Conservation (phyloP, 2,888 invertebrate genomes). For the Meteorus colon region DNA sequence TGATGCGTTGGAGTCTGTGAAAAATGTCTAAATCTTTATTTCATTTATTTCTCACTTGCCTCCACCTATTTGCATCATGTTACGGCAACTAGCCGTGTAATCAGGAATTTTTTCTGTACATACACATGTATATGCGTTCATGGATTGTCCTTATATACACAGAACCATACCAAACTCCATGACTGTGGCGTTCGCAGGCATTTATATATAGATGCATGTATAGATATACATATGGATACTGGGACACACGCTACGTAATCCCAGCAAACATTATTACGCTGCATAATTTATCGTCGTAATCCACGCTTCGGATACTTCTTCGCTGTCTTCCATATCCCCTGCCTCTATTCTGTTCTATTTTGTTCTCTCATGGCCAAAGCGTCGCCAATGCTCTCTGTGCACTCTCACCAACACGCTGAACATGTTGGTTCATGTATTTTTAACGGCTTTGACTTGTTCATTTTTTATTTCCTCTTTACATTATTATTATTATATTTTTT, state of each 20-base stretch:
- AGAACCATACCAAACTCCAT: not conserved
- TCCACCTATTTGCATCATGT: not conserved
- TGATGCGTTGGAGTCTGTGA: not conserved
- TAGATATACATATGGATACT: constrained; percentile 34
- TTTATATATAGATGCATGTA: not conserved
- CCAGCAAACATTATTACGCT: constrained; percentile 49
- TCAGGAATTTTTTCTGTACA: not conserved
- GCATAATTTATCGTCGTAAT: constrained; percentile 51
- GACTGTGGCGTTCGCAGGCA: constrained; percentile 9
- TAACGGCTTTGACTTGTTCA: constrained; percentile 24
- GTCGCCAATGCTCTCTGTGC: constrained; percentile 5
- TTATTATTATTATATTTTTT: not conserved
- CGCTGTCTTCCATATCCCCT: constrained; percentile 14
- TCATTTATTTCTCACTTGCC: not conserved
- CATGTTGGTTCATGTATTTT: constrained; percentile 29
- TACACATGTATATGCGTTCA: not conserved
- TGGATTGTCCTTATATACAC: constrained; percentile 11
- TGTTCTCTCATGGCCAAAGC: constrained; percentile 15
- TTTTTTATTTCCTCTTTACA: constrained; percentile 2
- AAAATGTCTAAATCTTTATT: not conserved
- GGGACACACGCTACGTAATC: constrained; percentile 49
- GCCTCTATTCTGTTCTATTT: constrained; percentile 1
- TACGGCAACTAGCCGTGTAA: not conserved
- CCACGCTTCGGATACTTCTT: constrained; percentile 49
- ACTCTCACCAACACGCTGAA: constrained; percentile 1